Conservation (phyloP, 2,888 invertebrate species). For the Sussaba pulchella region DNA sequence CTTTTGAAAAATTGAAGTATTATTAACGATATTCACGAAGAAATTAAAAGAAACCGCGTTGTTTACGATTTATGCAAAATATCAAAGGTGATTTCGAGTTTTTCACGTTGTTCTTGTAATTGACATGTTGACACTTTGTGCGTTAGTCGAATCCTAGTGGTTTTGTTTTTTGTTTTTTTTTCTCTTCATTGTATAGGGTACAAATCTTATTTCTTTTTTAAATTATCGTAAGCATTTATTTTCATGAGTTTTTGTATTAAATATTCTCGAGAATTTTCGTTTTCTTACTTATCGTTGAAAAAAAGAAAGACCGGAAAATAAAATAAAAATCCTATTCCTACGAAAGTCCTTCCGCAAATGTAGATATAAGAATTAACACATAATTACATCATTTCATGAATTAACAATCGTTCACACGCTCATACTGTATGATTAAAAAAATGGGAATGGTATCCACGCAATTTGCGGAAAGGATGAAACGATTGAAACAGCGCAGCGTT, state of each 20-base stretch:
- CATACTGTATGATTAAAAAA: constrained; percentile 16
- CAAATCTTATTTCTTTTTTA: constrained; percentile 20
- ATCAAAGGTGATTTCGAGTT: constrained; percentile 23
- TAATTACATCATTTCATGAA: constrained; percentile 38
- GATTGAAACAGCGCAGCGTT: background rate
- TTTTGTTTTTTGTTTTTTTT: too few relatives aligned
- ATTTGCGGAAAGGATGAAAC: background rate
- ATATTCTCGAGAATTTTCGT: constrained; percentile 20
- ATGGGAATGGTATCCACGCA: constrained; percentile 9
- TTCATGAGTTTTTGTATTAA: constrained; percentile 35
- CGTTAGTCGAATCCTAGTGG: constrained; percentile 15
- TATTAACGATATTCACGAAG: constrained; percentile 56
- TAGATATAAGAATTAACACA: constrained; percentile 47
- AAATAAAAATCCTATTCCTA: constrained; percentile 52
- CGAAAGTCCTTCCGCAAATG: constrained; percentile 57
- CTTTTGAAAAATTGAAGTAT: constrained; percentile 53
- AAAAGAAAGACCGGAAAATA: constrained; percentile 7
- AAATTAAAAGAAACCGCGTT: constrained; percentile 15
- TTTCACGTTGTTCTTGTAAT: constrained; percentile 31
- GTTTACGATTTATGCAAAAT: constrained; percentile 33
- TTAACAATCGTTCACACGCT: constrained; percentile 40
- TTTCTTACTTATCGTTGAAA: constrained; percentile 35
- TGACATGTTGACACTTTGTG: constrained; percentile 27
- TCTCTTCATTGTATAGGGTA: constrained; percentile 24
- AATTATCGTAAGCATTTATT: constrained; percentile 8